Base-by-base conservation (phyloP, 35 echinoderm and acorn worm species). In the Apostichopus japonicus region DNA sequence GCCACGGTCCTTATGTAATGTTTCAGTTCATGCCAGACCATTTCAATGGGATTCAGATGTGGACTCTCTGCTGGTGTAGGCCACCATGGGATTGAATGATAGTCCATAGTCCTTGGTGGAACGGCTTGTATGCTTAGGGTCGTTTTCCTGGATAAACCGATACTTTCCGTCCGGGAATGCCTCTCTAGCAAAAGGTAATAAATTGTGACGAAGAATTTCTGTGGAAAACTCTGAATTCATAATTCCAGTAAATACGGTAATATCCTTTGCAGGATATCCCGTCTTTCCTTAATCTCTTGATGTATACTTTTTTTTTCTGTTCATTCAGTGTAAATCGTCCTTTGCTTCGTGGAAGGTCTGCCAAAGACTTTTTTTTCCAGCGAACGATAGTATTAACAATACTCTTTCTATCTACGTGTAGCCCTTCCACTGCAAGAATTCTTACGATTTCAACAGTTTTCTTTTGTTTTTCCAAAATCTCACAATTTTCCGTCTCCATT, bases 191-290 rank as follows among this genome's bases (percentile, higher is more conserved):
- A 59, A 59, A 9, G 57, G 57, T 13, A 59, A 59, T 9, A 59
- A 33, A 33, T 33, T 33, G 27, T 33, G 1, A 33, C 1, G 27
- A 87, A 96, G 86, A n/a, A 52, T 93, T 1, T 71, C 55, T 53
- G 59, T 81, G 33, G 94, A 94, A 72, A 94, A 96, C 1, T 92
- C 84, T 1, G 84, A 19, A 14, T 97, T 88, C 95, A 97, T 97
- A 1, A 90, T 97, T 23, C 93, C 93, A 59, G 6, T 59, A 13
- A 59, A 59, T 1, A 59, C 5, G 0, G 11, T 13, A 59, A 59
- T 15, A 80, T 21, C 93, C 93, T 73, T 24, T 87, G 11, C 33
- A 33, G 2, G 72, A 92, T 19, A 97, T 94, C 4, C 93, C 93
- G 15, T 95, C 88, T 55, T 71, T 92, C 15, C 84, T 76, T 5